Percentiles rank a stretch among this genome's conserved stretches.
These are phyloP conservation scores for Germaria angustata DNA, from an alignment of 2,888 invertebrate genomes.

Conservation along the genomic window DNA sequence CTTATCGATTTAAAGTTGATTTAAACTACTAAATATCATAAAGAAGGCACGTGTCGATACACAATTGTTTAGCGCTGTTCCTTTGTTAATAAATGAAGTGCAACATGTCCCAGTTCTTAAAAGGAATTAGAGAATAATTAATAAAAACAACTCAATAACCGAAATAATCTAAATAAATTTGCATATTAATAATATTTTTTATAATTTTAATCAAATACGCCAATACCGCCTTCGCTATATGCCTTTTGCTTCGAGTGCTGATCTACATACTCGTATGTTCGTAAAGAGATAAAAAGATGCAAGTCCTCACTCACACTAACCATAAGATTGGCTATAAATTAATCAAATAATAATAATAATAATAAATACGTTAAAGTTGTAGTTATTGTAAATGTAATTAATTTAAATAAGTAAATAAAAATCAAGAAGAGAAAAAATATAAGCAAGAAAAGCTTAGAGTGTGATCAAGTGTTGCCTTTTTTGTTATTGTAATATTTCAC, in stretches of 20 bases:
- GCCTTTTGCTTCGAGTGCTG: constrained; percentile 39
- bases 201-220: constrained; percentile 16
- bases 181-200: not conserved
- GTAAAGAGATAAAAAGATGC: not conserved
- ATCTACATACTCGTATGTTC: constrained; percentile 3
- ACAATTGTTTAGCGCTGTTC: not conserved
- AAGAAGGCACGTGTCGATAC: too few species aligned
- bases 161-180: not conserved
- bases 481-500: constrained; percentile 16
- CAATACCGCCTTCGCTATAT: constrained; percentile 52
- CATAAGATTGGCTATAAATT: not conserved
- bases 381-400: not conserved
- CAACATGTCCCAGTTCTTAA: not conserved
- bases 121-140: not conserved
- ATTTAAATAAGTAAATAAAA: not conserved
- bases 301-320: not conserved
- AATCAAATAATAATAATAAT: too few species aligned
- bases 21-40: too few species aligned
- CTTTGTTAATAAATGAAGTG: not conserved
- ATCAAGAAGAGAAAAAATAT: too few species aligned
- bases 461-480: constrained; percentile 65
- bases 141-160: not conserved
- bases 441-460: not conserved
- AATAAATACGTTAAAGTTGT: not conserved
- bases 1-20: too few species aligned